Evolutionary conservation across 2,797 vertebrate genomes (phyloP).

Genomic region (Lophotriccus pileatus): DNA sequence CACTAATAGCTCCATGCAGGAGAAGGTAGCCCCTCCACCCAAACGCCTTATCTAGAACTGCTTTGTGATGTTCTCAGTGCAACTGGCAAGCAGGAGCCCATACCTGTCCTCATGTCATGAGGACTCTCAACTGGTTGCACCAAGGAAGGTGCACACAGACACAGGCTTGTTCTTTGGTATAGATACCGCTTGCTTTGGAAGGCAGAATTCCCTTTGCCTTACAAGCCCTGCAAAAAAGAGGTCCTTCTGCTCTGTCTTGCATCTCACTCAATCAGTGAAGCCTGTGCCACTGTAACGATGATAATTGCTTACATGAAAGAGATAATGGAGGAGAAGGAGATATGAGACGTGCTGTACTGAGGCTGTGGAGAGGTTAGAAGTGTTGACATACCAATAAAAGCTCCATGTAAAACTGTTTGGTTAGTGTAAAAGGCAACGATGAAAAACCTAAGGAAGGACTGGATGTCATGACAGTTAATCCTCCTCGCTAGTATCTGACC

Average conservation of each 20-base stretch:
- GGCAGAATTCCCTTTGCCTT: not conserved
- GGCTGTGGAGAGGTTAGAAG: not conserved
- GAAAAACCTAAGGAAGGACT: constrained; percentile 23
- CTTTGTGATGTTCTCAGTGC: not conserved
- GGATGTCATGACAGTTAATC: not conserved
- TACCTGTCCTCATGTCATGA: fast-evolving
- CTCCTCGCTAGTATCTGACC: constrained; percentile 37
- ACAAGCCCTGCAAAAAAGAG: not conserved
- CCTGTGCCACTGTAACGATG: not conserved
- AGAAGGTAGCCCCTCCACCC: not conserved
- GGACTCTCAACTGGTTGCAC: not conserved
- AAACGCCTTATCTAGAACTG: not conserved
- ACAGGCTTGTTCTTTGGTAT: not conserved
- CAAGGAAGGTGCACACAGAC: not conserved
- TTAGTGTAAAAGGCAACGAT: not conserved
- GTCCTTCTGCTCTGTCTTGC: not conserved
- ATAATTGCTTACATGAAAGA: not conserved
- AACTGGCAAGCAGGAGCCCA: not conserved
- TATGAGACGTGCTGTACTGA: not conserved
- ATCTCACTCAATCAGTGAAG: not conserved
- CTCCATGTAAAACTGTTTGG: not conserved
- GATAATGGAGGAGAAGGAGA: too few relatives aligned
- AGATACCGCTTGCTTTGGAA: not conserved
- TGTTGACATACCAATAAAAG: constrained; percentile 9
- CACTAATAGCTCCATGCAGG: not conserved